These are phyloP conservation scores for Lepus europaeus DNA, from an alignment of 2,113 vertebrate species.

Conservation along the genomic window DNA sequence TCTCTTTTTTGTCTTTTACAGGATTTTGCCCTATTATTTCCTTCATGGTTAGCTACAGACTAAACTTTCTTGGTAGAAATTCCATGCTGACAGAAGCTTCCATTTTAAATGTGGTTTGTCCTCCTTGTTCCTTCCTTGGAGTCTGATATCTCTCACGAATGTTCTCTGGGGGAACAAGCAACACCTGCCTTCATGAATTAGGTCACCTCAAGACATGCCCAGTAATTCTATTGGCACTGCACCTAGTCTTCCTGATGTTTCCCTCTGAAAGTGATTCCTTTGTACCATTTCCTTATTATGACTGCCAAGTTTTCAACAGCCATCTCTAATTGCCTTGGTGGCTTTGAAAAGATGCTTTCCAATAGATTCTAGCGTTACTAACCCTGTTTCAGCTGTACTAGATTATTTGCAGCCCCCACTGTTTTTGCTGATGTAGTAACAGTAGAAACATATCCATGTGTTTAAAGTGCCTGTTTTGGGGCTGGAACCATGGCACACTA, in stretches of 20 bases:
- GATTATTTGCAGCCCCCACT: background rate
- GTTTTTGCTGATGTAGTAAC: background rate
- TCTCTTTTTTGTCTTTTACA: background rate
- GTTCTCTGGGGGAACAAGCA: background rate
- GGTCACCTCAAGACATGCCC: background rate
- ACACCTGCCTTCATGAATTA: background rate
- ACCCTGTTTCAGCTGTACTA: background rate
- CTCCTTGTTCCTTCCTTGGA: background rate
- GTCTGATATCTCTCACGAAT: background rate
- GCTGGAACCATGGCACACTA: no score
- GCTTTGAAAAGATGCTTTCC: background rate
- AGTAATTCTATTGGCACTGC: background rate
- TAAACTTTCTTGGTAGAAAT: background rate
- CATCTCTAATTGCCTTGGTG: background rate
- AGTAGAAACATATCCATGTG: background rate
- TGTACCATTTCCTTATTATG: background rate
- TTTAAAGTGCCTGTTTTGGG: background rate
- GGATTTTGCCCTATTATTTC: background rate
- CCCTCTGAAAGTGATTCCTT: background rate
- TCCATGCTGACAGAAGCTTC: background rate
- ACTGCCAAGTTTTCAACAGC: background rate
- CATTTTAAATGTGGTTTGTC: background rate
- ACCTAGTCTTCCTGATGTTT: background rate
- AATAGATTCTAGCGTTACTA: no score
- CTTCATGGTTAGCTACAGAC: background rate